These are phyloP conservation scores for Oryzias melastigma DNA, from an alignment of 2,113 vertebrate species.

Conservation along the genomic window DNA sequence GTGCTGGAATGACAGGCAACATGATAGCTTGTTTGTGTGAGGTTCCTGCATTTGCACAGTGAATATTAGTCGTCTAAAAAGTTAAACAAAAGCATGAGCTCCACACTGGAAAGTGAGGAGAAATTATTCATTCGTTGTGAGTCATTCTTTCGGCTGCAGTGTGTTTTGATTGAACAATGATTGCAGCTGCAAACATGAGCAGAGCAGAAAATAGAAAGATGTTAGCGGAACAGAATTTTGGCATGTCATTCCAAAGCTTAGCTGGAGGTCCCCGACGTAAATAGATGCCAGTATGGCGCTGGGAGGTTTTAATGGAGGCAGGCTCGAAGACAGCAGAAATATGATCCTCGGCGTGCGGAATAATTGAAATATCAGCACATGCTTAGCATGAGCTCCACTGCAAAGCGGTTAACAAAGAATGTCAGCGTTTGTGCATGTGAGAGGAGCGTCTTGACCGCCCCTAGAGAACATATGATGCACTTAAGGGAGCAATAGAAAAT, in stretches of 20 bases:
- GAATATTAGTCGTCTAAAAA: slow-evolving; percentile 28
- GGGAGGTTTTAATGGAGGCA: slow-evolving; percentile 47
- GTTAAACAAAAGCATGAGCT: slow-evolving; percentile 12
- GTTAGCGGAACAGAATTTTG: slow-evolving; percentile 22
- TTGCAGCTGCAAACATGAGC: slow-evolving; percentile 33
- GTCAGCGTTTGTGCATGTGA: slow-evolving; percentile 13
- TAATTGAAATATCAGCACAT: slow-evolving; percentile 2
- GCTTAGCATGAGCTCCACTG: slow-evolving; percentile 18
- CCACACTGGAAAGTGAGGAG: slow-evolving; percentile 8
- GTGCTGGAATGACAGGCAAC: neutral
- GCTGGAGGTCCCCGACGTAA: slow-evolving; percentile 38
- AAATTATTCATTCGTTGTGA: slow-evolving; percentile 44
- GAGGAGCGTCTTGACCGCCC: slow-evolving; percentile 13
- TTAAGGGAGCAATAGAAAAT: slow-evolving; percentile 30
- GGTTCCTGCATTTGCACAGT: slow-evolving; percentile 12
- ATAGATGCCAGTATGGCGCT: slow-evolving; percentile 34
- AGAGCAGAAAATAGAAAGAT: slow-evolving; percentile 14
- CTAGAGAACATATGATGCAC: slow-evolving; percentile 26
- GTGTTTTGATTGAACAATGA: slow-evolving; percentile 35
- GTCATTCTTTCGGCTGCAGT: slow-evolving; percentile 31
- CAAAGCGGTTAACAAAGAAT: slow-evolving; percentile 5
- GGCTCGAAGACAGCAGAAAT: slow-evolving; percentile 50
- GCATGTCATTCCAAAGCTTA: slow-evolving; percentile 31
- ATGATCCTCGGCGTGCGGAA: slow-evolving; percentile 10
- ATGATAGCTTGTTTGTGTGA: slow-evolving; percentile 9